Percentiles rank a stretch among this genome's conserved stretches.
These are phyloP conservation scores for Drosophila trichaetosa DNA, from an alignment of 2,888 invertebrate genomes.

Conservation along the genomic window DNA sequence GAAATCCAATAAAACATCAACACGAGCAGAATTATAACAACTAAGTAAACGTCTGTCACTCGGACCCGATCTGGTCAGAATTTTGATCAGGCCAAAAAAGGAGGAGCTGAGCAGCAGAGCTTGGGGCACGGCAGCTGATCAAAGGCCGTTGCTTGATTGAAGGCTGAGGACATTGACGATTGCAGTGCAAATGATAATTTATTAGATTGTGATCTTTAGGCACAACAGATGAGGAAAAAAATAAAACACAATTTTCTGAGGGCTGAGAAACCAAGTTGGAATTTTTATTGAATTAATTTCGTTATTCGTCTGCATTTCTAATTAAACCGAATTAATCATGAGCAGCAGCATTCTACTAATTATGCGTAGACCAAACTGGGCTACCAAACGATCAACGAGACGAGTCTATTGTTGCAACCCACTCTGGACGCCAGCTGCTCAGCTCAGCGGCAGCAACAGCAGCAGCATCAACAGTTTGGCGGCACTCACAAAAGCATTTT, in stretches of 20 bases:
- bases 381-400: constrained; percentile 38
- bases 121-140: constrained; percentile 71
- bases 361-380: constrained; percentile 71
- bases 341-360: constrained; percentile 66
- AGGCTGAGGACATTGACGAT: constrained; percentile 71
- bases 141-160: constrained; percentile 75
- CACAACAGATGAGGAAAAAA: constrained; percentile 42
- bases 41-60: constrained; percentile 79
- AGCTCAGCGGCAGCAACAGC: constrained; percentile 9
- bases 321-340: constrained; percentile 81
- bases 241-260: constrained; percentile 15
- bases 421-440: constrained; percentile 27
- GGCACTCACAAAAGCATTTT: constrained; percentile 71
- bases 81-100: constrained; percentile 74
- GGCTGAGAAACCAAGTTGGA: constrained; percentile 47
- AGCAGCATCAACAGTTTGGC: constrained; percentile 26
- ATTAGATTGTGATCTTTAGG: constrained; percentile 76
- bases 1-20: constrained; percentile 78
- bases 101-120: constrained; percentile 19
- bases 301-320: constrained; percentile 77
- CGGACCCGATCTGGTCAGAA: constrained; percentile 67
- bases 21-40: constrained; percentile 80
- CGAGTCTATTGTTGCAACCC: constrained; percentile 22
- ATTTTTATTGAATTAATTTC: constrained; percentile 80
- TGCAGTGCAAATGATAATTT: constrained; percentile 81